Conservation (phyloP, 2,113 vertebrate species). For the Melanocharis versteri region DNA sequence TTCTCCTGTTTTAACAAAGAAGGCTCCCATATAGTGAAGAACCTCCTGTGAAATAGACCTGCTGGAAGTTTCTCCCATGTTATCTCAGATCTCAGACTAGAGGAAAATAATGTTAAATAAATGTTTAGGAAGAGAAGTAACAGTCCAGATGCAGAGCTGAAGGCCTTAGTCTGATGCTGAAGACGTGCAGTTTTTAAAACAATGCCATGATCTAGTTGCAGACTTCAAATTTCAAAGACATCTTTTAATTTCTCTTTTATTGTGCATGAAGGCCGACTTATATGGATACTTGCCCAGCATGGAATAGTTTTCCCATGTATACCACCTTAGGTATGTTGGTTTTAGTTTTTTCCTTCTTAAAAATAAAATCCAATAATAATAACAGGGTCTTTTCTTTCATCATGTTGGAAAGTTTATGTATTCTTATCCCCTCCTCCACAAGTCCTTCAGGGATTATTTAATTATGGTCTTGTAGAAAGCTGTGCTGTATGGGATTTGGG, state of each 20-base stretch:
- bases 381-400: slow-evolving; percentile 55
- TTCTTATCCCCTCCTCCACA: slow-evolving; percentile 50
- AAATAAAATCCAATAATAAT: slow-evolving; percentile 39
- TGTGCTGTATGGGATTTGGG: slow-evolving; percentile 58
- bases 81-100: neutral
- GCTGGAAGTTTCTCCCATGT: neutral
- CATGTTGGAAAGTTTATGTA: slow-evolving; percentile 51
- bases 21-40: neutral
- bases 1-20: neutral
- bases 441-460: slow-evolving; percentile 63
- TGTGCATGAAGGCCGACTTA: neutral
- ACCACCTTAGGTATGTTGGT: neutral
- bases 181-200: neutral
- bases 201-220: neutral
- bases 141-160: neutral
- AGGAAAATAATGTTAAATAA: neutral
- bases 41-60: neutral
- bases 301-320: neutral
- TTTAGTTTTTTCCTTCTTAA: slow-evolving; percentile 2
- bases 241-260: neutral
- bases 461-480: slow-evolving; percentile 63
- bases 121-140: neutral
- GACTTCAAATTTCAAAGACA: neutral
- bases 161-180: neutral
- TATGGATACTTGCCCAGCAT: neutral